Evolutionary conservation across 2,888 invertebrate genomes (phyloP), one percentile per base, ranked within the genome.

Genomic region (Unio pictorum): DNA sequence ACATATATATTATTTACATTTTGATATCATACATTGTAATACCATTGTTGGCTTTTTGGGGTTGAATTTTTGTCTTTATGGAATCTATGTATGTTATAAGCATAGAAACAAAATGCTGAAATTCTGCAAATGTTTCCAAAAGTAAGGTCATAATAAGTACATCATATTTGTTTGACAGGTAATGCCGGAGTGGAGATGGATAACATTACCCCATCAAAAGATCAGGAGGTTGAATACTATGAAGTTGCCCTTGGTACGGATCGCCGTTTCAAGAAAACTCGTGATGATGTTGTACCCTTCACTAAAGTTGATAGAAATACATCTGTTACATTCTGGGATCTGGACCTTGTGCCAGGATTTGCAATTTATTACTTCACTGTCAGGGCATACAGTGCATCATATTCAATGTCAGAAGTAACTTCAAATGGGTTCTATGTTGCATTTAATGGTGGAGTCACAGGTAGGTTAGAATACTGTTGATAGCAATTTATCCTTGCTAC

Each of bases 341-440:
- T 85, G 45, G 65, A 76, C 4, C 74, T 85, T 34, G 70, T 74
- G 20, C 72, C 80, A 6, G 66, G 72, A n/a, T 69, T 67, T 11
- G 79, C 79, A 26, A 68, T 74, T 0, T 85, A 85, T 66, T 85
- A 82, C 65, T 76, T 83, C 58, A 83, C 85, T 55, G 84, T 85
- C 28, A 68, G 75, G 30, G 85, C 82, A 18, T 71, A 79, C 67
- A 82, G 82, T 68, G 68, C 70, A 11, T 75, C 82, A 1, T 78
- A 76, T 55, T 70, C 85, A 11, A 68, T 68, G 30, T 76, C 80
- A 11, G 75, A 77, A 17, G 79, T 81, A 11, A 82, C 81, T 11
- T 82, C 82, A 0, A 85, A 84, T 75, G 81, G 81, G 11, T 80
- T 85, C 66, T 73, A 76, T 69, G 82, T 83, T 3, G 84, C 81